Percentiles rank a stretch among this genome's conserved stretches.
Evolutionary conservation across 2,888 invertebrate genomes (phyloP).

Genomic region (Acleris literana): DNA sequence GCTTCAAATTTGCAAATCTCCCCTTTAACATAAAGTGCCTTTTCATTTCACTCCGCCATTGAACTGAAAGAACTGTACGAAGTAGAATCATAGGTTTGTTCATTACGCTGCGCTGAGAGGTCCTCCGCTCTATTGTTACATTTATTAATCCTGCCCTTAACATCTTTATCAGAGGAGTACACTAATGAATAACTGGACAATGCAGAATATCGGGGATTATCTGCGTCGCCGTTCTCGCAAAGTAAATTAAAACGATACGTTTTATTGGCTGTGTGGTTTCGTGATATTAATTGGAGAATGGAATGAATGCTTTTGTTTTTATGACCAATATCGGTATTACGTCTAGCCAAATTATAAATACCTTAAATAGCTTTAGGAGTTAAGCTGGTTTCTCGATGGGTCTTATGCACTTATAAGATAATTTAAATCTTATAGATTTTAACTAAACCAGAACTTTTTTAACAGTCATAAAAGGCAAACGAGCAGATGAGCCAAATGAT

Average conservation of each 20-base stretch:
- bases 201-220: background rate
- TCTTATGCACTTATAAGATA: too few relatives aligned
- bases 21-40: background rate
- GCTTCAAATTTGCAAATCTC: too few relatives aligned
- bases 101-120: conserved; percentile 19
- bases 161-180: background rate
- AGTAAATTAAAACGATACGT: background rate
- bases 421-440: too few relatives aligned
- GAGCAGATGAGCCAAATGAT: too few relatives aligned
- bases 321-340: too few relatives aligned
- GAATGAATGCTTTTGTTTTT: too few relatives aligned
- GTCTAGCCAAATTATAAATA: too few relatives aligned
- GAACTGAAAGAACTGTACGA: background rate
- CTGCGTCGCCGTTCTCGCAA: background rate
- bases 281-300: too few relatives aligned
- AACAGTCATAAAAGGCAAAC: too few relatives aligned
- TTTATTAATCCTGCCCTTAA: conserved; percentile 5
- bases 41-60: conserved; percentile 6
- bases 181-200: background rate
- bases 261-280: background rate
- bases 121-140: conserved; percentile 8
- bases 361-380: too few relatives aligned
- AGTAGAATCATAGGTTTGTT: conserved; percentile 23
- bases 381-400: too few relatives aligned
- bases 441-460: too few relatives aligned